These are phyloP conservation scores for Andrena praecox DNA, from an alignment of 2,888 invertebrate species.

Conservation along the genomic window DNA sequence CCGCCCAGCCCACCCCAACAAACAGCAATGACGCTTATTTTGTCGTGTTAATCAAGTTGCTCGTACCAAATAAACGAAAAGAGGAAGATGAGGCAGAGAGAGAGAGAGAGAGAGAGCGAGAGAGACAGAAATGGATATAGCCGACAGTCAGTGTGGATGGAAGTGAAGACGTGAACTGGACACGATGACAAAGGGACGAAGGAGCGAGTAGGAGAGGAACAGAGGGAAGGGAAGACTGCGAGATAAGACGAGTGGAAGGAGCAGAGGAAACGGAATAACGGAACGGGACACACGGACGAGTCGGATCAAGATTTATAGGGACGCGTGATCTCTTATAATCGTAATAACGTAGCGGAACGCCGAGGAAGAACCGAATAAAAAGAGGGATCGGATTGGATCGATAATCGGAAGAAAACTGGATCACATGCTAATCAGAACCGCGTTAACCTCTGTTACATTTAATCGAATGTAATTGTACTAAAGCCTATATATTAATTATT, in stretches of 20 bases:
- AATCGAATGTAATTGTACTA: conserved; percentile 83
- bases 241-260: conserved; percentile 14
- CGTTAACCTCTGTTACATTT: conserved; percentile 85
- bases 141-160: conserved; percentile 47
- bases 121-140: conserved; percentile 33
- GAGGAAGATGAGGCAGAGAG: conserved; percentile 56
- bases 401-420: conserved; percentile 74
- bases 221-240: conserved; percentile 6
- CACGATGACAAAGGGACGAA: conserved; percentile 55
- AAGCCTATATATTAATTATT: conserved; percentile 73
- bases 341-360: conserved; percentile 34
- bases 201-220: neutral
- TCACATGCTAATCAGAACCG: conserved; percentile 85
- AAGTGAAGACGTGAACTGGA: conserved; percentile 57
- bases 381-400: conserved; percentile 46
- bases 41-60: conserved; percentile 85
- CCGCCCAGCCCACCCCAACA: conserved; percentile 43
- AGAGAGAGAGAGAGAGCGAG: conserved; percentile 29
- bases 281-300: conserved; percentile 51
- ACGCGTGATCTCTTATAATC: conserved; percentile 51
- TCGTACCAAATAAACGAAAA: conserved; percentile 82
- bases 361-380: conserved; percentile 24
- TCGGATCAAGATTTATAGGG: conserved; percentile 58
- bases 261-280: conserved; percentile 29
- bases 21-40: conserved; percentile 84